A percentile compares a stretch with the other conserved stretches of the same genome.
phyloP scores from a whole-genome alignment of 2,888 invertebrate genomes.

The Hirtodrosophila cameraria region DNA sequence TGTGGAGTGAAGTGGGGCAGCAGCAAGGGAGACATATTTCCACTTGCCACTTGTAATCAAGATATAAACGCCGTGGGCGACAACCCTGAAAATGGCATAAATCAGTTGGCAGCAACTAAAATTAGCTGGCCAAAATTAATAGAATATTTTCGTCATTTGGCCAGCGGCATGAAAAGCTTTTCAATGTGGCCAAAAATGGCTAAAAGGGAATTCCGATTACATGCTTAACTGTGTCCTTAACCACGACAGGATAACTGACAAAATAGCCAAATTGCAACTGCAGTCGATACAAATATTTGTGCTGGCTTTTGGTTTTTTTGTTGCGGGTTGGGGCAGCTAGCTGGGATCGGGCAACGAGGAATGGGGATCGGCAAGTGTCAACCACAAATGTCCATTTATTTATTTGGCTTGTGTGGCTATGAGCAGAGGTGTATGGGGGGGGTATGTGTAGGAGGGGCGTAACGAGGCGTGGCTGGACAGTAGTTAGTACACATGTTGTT shows the following conservation, averaged over 20 bases:
- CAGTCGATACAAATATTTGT: slow-evolving; percentile 63
- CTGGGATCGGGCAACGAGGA: too few relatives aligned
- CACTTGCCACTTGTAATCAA: slow-evolving; percentile 70
- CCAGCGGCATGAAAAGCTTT: slow-evolving; percentile 21
- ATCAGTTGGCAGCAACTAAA: slow-evolving; percentile 34
- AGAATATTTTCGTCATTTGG: slow-evolving; percentile 43
- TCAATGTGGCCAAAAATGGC: slow-evolving; percentile 8
- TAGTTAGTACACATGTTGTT: slow-evolving; percentile 50
- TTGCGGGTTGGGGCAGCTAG: too few relatives aligned
- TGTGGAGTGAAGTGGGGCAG: not conserved
- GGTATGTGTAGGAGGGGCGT: not conserved
- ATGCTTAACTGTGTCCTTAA: not conserved
- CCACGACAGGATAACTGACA: slow-evolving; percentile 16
- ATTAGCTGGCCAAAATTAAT: slow-evolving; percentile 67
- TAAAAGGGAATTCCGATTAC: slow-evolving; percentile 17
- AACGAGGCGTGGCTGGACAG: slow-evolving; percentile 34
- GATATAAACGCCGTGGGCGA: slow-evolving; percentile 65
- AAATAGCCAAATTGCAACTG: slow-evolving; percentile 41
- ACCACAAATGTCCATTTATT: slow-evolving; percentile 56
- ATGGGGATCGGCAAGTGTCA: slow-evolving; percentile 21
- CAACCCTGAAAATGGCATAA: slow-evolving; percentile 58
- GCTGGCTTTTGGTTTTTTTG: slow-evolving; percentile 20
- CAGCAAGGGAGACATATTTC: slow-evolving; percentile 52
- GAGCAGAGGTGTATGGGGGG: slow-evolving; percentile 1
- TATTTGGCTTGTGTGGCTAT: slow-evolving; percentile 39